phyloP scores from a whole-genome alignment of 1,140 invertebrate species.

The Cydia fagiglandana region DNA sequence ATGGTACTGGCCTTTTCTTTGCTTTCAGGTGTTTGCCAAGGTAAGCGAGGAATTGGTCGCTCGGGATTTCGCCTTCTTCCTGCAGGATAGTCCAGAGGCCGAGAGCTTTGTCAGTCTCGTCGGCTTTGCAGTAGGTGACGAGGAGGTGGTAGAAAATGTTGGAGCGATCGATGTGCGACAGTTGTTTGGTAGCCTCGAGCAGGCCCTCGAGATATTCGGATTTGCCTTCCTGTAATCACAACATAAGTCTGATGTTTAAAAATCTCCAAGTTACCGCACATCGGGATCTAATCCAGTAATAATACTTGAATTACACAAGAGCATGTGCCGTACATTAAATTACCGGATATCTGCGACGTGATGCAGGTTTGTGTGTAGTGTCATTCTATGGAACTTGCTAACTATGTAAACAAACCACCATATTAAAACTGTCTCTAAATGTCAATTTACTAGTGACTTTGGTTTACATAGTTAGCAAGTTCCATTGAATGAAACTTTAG shows the following conservation, averaged over 20 bases:
- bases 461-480: too few species aligned
- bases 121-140: conserved; percentile 83
- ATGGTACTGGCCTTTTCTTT: conserved; percentile 84
- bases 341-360: too few species aligned
- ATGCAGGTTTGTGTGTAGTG: too few species aligned
- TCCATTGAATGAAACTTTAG: background rate
- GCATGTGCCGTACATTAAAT: too few species aligned
- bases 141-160: conserved; percentile 87
- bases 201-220: conserved; percentile 85
- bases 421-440: too few species aligned
- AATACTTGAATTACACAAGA: background rate
- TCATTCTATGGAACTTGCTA: too few species aligned
- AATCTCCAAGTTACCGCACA: too few species aligned
- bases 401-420: too few species aligned
- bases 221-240: conserved; percentile 79
- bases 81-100: conserved; percentile 89
- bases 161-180: conserved; percentile 86
- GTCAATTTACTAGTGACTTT: too few species aligned
- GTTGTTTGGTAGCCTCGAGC: conserved; percentile 86
- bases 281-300: too few species aligned
- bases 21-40: conserved; percentile 84
- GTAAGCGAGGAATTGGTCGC: conserved; percentile 82
- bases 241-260: background rate
- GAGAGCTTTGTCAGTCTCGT: conserved; percentile 86
- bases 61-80: conserved; percentile 87